Percentiles rank a stretch among this genome's conserved stretches.
These are phyloP conservation scores for Asteroscopus sphinx DNA, from an alignment of 2,888 invertebrate genomes.

Conservation along the genomic window DNA sequence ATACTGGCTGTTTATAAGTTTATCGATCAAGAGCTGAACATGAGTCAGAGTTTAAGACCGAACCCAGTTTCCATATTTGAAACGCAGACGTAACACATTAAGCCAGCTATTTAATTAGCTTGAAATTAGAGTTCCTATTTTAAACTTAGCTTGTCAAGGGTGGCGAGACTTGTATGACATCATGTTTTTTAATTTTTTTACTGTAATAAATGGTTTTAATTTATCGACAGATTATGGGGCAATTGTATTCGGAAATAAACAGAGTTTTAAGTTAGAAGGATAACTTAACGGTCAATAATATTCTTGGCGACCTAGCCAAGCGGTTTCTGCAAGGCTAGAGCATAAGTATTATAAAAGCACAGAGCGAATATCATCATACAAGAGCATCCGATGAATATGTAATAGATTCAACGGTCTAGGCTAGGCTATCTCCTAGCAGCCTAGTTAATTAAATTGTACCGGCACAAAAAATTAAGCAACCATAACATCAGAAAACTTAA, in stretches of 20 bases:
- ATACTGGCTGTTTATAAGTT: slow-evolving; percentile 28
- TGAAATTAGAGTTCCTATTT: slow-evolving; percentile 44
- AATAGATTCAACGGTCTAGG: slow-evolving; percentile 13
- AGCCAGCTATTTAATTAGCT: slow-evolving; percentile 50
- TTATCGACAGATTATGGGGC: background rate
- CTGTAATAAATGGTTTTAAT: background rate
- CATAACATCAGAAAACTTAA: slow-evolving; percentile 37
- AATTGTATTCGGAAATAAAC: background rate
- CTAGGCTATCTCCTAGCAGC: slow-evolving; percentile 4
- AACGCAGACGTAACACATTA: slow-evolving; percentile 45
- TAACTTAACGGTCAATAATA: slow-evolving; percentile 11
- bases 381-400: slow-evolving; percentile 15
- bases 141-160: slow-evolving; percentile 45
- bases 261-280: slow-evolving; percentile 7
- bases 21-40: slow-evolving; percentile 66
- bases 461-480: background rate
- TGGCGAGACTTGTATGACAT: slow-evolving; percentile 26
- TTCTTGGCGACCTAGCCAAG: slow-evolving; percentile 24
- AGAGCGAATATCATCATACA: slow-evolving; percentile 39
- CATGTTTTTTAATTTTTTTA: slow-evolving; percentile 1
- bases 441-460: slow-evolving; percentile 3
- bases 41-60: slow-evolving; percentile 73
- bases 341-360: slow-evolving; percentile 21
- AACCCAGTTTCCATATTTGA: slow-evolving; percentile 58
- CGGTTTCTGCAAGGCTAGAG: slow-evolving; percentile 32